Base-by-base conservation (phyloP, 1,140 invertebrate genomes). In the Atta texana region DNA sequence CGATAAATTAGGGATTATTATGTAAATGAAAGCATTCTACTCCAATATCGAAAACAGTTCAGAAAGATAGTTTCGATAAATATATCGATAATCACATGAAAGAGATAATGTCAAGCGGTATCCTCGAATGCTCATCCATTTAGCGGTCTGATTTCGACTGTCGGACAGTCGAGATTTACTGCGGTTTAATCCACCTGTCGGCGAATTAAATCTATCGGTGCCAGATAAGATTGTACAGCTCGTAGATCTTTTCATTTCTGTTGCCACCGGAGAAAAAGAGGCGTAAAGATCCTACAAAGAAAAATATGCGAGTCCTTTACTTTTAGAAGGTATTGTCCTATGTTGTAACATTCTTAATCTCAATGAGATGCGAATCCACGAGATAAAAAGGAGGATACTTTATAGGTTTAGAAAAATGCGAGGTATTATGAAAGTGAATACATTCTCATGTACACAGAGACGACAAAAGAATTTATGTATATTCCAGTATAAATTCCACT, bases 151-250 rank as follows among this genome's bases (percentile, higher is more conserved):
- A 90, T 89, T 86, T 77, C 53, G 49, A 63, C 24, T 53, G 18
- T 31, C 57, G 18, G 57, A 49, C 61, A 24, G 21, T 12, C 8
- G 63, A 89, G 88, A 89, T 89, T 88, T 81, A 89, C 31, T 34
- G 63, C 76, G 75, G 57, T 86, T 86, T 89, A 89, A 89, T 89
- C 88, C 87, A 86, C 87, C 84, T 89, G 88, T 89, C 88, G 82
- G 87, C 44, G 53, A 89, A 89, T 89, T 89, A 89, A 89, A 89
- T 89, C 87, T 80, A 86, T 88, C 61, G 66, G 14, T 16, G 57
- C 59, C 49, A 61, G 82, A 88, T 89, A 88, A 88, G 82, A 86
- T 89, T 55, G 57, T 21, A 51, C 34, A 24, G 16, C 53, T 49
- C 72, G 64, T 78, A 77, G 72, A 85, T 85, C 34, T 68, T 63